Percentiles rank a stretch among this genome's conserved stretches.
Evolutionary conservation across 2,888 invertebrate genomes (phyloP).

Genomic region (Megamerina dolium): DNA sequence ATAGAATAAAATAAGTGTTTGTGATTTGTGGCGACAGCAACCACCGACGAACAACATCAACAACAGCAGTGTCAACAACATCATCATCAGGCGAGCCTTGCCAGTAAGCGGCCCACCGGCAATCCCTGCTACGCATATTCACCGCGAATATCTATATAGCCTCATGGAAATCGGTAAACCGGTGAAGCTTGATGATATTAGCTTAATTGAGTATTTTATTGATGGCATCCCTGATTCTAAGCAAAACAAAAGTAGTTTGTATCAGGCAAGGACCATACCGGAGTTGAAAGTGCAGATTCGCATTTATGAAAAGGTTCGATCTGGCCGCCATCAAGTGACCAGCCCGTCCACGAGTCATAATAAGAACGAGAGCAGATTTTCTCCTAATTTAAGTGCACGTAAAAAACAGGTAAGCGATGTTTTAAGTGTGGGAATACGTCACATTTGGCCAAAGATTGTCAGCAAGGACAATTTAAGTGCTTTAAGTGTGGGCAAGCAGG

Average conservation of each 20-base stretch:
- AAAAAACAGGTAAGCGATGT: not conserved
- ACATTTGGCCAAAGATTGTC: conserved; percentile 1
- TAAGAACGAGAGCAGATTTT: not conserved
- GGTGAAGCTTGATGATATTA: conserved; percentile 4
- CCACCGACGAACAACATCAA: no score
- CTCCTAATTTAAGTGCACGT: not conserved
- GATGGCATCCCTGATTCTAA: conserved; percentile 6
- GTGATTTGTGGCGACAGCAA: no score
- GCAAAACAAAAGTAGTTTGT: conserved; percentile 3
- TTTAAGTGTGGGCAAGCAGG: conserved; percentile 1
- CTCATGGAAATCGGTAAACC: conserved; percentile 8
- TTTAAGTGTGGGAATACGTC: not conserved
- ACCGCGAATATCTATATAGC: conserved; percentile 12
- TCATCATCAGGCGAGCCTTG: no score
- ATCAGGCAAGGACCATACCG: not conserved
- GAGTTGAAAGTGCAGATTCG: conserved; percentile 1
- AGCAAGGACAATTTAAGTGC: not conserved
- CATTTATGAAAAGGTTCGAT: conserved; percentile 1
- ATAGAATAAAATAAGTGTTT: no score
- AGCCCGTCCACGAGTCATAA: not conserved
- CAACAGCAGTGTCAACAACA: no score
- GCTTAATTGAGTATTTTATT: conserved; percentile 9
- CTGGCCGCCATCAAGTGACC: not conserved
- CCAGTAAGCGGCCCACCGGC: no score
- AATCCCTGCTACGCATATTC: no score